phyloP scores from a whole-genome alignment of 1,140 invertebrate genomes.

The Trichonephila inaurata region DNA sequence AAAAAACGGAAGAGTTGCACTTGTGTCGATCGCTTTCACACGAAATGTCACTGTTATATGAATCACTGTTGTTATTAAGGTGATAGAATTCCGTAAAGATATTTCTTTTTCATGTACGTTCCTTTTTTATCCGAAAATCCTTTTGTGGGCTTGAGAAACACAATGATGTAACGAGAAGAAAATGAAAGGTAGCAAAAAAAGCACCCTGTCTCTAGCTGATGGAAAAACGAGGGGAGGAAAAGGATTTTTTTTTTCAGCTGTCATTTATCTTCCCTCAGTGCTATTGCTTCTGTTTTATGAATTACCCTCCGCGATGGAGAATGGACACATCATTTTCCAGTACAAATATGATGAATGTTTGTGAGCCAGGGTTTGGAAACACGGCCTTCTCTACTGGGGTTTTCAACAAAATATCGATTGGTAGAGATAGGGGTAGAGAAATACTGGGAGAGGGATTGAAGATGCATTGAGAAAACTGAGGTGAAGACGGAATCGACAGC shows the following conservation, averaged over 20 bases:
- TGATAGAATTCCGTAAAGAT: conserved; percentile 58
- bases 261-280: conserved; percentile 69
- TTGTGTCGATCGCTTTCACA: conserved; percentile 33
- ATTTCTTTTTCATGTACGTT: conserved; percentile 15
- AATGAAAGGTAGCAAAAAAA: conserved; percentile 39
- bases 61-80: conserved; percentile 67
- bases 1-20: conserved; percentile 1
- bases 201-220: neutral
- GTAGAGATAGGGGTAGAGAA: conserved; percentile 28
- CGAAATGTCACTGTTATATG: conserved; percentile 52
- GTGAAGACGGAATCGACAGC: conserved; percentile 58
- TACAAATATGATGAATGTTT: conserved; percentile 76
- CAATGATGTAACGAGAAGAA: conserved; percentile 56
- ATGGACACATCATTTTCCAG: conserved; percentile 76
- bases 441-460: neutral
- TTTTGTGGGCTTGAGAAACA: conserved; percentile 49
- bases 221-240: conserved; percentile 2
- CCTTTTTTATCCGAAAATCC: conserved; percentile 41
- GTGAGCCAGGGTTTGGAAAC: conserved; percentile 53
- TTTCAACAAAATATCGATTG: conserved; percentile 74
- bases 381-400: neutral
- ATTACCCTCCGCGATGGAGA: conserved; percentile 64
- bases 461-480: conserved; percentile 2
- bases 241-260: conserved; percentile 47
- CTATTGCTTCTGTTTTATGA: conserved; percentile 75